Evolutionary conservation across 2,888 invertebrate species (phyloP).

Genomic region (Stenoptilia bipunctidactyla): DNA sequence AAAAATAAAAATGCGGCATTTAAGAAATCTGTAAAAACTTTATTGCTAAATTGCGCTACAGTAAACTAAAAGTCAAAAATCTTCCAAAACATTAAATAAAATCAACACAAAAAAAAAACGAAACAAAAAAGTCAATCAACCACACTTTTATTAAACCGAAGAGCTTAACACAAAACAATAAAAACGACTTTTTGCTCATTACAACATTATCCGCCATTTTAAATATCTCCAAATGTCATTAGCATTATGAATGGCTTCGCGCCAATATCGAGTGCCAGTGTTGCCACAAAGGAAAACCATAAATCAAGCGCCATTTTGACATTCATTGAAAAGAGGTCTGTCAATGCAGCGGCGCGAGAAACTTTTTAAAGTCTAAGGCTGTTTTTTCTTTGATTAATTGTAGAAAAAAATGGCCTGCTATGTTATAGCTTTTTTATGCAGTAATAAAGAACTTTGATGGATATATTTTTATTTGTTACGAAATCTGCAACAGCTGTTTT

Average conservation of each 20-base stretch:
- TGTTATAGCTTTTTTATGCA: too few species aligned
- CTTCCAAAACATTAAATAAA: too few species aligned
- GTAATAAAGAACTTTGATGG: too few species aligned
- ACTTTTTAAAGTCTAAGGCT: conserved; percentile 44
- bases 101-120: too few species aligned
- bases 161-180: conserved; percentile 18
- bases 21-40: too few species aligned
- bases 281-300: conserved; percentile 60
- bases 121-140: background rate
- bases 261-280: conserved; percentile 57
- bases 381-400: conserved; percentile 52
- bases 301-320: conserved; percentile 65
- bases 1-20: too few species aligned
- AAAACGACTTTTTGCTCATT: conserved; percentile 15
- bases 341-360: conserved; percentile 64
- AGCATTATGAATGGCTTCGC: conserved; percentile 59
- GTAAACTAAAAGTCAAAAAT: too few species aligned
- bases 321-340: conserved; percentile 58
- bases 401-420: conserved; percentile 27
- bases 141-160: conserved; percentile 22
- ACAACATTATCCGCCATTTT: conserved; percentile 43
- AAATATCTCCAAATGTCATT: conserved; percentile 58
- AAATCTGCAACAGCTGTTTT: too few species aligned
- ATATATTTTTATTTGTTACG: too few species aligned
- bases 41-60: too few species aligned